Base-by-base conservation (phyloP, 2,888 invertebrate species). In the Andricus quercusramuli region DNA sequence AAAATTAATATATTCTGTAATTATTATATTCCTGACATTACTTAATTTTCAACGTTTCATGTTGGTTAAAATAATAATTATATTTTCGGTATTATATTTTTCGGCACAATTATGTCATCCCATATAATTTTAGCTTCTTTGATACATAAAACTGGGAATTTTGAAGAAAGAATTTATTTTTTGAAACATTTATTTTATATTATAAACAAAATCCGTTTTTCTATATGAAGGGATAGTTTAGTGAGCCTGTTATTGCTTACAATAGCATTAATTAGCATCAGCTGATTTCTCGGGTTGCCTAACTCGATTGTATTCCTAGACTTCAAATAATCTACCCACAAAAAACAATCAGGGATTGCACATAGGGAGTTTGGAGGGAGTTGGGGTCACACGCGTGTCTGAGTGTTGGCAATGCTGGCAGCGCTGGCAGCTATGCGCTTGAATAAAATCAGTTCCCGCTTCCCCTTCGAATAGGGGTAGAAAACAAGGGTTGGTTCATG, bases 331-430 rank as follows among this genome's bases (percentile, higher is more conserved):
- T 70, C 70, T 47, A 51, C 29, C 47, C 47, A 25, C 70, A 47
- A 70, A 47, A 67, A 51, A 70, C 70, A 70, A 70, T 70, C 51
- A 70, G 70, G 22, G 59, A 70, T 70, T 67, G 41, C 22, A 67
- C 44, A 70, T 70, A n/a, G 47, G 3, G 3, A 8, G 44, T 22
- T 22, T 17, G 47, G 17, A 6, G 44, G 41, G 70, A 51, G 47
- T 29, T 17, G 29, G 70, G 51, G 22, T 25, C 47, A 29, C 70
- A 70, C 70, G 47, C 47, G 70, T 47, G 47, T 51, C 70, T 11
- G 13, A 70, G 29, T 51, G 70, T 51, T 70, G 70, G 70, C 70
- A 70, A 70, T 70, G 70, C 70, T 70, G 29, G 51, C 51, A 29
- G 47, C 51, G 70, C 70, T 70, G 51, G 41, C 70, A 70, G 47